Evolutionary conservation across 53 echinoderm and acorn worm species (phyloP).

Genomic region (Temnopleurus reevesii): DNA sequence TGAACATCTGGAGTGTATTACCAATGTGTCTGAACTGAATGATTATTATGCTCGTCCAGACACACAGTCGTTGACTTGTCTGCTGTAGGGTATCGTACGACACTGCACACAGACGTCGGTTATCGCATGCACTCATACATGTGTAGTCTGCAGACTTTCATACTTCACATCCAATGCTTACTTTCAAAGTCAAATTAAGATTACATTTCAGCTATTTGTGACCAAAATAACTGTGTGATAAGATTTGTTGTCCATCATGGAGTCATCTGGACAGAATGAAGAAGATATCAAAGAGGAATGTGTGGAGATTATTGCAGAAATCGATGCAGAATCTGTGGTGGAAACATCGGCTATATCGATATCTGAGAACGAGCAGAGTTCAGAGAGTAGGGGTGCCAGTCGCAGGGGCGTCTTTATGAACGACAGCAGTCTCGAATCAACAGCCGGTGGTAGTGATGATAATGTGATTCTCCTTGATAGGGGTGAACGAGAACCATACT

Average conservation of each 20-base stretch:
- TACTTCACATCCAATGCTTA: background rate
- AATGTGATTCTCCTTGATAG: background rate
- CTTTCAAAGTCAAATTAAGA: background rate
- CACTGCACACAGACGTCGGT: background rate
- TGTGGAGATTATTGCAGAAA: background rate
- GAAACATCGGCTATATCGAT: background rate
- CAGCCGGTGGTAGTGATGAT: background rate
- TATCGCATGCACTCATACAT: background rate
- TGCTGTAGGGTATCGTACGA: constrained; percentile 9
- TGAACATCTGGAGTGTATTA: background rate
- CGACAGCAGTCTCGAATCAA: background rate
- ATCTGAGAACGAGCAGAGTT: background rate
- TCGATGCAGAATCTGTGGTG: background rate
- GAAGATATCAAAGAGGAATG: constrained; percentile 16
- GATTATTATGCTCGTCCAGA: no score
- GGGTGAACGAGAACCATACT: background rate
- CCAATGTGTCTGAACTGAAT: background rate
- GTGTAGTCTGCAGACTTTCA: background rate
- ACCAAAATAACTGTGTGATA: background rate
- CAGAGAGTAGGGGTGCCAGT: background rate
- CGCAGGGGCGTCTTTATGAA: background rate
- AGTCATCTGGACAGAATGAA: background rate
- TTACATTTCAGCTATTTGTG: background rate
- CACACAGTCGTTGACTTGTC: background rate
- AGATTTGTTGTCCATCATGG: background rate